Base-by-base conservation (phyloP, 37 sponge, comb jelly and placozoan species). In the Diacarnus erythraeanus region DNA sequence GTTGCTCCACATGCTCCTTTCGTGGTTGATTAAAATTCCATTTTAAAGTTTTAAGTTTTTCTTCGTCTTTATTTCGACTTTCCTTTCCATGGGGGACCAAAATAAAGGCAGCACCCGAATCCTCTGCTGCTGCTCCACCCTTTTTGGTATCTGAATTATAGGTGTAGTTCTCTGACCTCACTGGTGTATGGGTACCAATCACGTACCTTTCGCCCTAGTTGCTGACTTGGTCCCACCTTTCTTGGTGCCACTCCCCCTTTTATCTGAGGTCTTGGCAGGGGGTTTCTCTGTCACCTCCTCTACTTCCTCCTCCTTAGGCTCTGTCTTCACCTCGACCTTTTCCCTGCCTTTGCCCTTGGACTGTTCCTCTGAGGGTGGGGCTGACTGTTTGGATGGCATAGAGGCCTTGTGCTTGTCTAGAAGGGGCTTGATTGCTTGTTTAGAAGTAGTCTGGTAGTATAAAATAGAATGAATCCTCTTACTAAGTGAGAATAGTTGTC, bases 21-120 rank as follows among this genome's bases (percentile, higher is more conserved):
- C 96, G 85, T 20, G 98, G 98, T 8, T 57, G 39, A 20, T 70
- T 72, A 69, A 95, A 95, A 56, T 86, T 93, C 96, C 96, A 95
- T 70, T 94, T 94, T 39, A 94, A 41, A 39, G 72, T 60, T 91
- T 92, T 92, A 64, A 85, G 67, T 31, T 84, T 85, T 54, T 92
- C 78, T 29, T 92, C 93, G 64, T 92, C 93, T 39, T 88, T 92
- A 39, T 47, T 84, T 25, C 93, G 40, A 64, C 72, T 74, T 57
- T 92, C 85, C 39, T 83, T 82, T 30, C 80, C 89, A 42, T 88
- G 69, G 26, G 83, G 64, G 4, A 87, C 80, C 38, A 78, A 25
- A 17, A 83, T 64, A 42, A 92, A 78, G 5, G 82, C 82, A 34
- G 70, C 23, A 12, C 59, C 69, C 12, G 77, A 31, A 8, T 76